A percentile compares a stretch with the other conserved stretches of the same genome.
Evolutionary conservation across 2,113 vertebrate genomes (phyloP).

Genomic region (Chauna torquata): DNA sequence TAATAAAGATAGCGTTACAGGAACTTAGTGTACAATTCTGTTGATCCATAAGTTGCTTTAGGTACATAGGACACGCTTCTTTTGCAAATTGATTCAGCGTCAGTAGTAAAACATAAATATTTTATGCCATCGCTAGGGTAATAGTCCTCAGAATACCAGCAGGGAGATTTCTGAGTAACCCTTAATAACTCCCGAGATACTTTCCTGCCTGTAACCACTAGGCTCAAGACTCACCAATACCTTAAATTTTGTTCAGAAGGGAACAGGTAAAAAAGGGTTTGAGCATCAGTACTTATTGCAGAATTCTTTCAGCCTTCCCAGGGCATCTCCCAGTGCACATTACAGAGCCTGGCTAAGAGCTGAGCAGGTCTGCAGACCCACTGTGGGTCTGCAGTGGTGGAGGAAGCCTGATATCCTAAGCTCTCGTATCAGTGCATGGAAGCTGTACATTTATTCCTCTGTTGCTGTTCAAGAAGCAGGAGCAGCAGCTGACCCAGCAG

Average conservation of each 20-base stretch:
- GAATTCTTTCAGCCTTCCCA: background rate
- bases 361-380: background rate
- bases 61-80: background rate
- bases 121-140: background rate
- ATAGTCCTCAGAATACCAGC: background rate
- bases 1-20: background rate
- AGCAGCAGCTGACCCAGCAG: background rate
- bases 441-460: background rate
- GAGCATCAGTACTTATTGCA: background rate
- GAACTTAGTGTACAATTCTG: background rate
- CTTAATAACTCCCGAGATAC: background rate
- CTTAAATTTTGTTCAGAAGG: background rate
- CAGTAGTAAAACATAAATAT: background rate
- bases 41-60: background rate
- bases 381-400: background rate
- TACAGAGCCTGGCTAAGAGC: background rate
- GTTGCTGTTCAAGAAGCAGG: rapidly evolving
- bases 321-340: background rate
- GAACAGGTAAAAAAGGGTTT: background rate
- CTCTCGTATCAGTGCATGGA: background rate
- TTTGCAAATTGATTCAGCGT: background rate
- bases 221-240: background rate
- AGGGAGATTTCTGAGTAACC: background rate
- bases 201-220: background rate
- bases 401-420: background rate